Conservation (phyloP, 2,888 invertebrate species). For the Pseudococcus longispinus region DNA sequence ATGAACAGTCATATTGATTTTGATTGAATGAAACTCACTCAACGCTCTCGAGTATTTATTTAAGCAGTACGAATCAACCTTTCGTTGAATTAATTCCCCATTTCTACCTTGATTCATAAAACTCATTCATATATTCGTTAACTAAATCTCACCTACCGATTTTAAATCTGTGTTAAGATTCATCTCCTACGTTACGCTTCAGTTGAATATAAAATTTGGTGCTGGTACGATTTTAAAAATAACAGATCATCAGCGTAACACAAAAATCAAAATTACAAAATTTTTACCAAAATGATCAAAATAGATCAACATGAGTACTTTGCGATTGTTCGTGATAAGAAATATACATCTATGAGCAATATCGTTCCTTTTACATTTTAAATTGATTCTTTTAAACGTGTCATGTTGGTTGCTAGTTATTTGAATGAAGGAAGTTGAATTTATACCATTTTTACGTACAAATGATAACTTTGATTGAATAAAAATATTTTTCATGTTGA, state of each 20-base stretch:
- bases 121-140: not conserved
- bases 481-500: constrained; percentile 4
- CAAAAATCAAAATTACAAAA: no score
- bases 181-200: not conserved
- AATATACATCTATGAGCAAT: not conserved
- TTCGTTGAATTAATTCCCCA: not conserved
- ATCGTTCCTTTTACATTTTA: not conserved
- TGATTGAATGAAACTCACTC: not conserved
- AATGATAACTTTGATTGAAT: not conserved
- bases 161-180: not conserved
- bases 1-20: not conserved
- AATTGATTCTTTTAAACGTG: not conserved
- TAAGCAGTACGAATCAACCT: not conserved
- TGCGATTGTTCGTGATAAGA: not conserved
- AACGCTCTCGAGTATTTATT: not conserved
- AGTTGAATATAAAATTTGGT: not conserved
- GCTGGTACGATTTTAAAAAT: no score
- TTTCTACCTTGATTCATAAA: not conserved
- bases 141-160: not conserved
- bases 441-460: not conserved
- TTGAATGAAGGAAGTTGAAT: not conserved
- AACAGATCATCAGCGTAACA: no score
- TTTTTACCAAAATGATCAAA: no score
- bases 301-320: no score
- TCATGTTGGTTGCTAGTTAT: not conserved